Conservation (phyloP, 2,888 invertebrate species). For the Nomada fucata region DNA sequence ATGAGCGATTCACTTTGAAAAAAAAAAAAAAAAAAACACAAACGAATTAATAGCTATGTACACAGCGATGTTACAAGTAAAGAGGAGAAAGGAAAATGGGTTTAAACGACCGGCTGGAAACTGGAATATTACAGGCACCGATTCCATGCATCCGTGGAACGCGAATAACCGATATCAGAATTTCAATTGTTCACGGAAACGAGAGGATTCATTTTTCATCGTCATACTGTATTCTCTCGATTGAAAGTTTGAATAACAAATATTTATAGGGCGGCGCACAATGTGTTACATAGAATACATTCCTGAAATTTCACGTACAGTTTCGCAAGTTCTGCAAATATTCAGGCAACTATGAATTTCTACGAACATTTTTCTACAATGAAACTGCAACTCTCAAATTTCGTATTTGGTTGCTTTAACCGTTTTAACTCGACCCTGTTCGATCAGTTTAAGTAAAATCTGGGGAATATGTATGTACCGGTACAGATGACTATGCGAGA, state of each 20-base stretch:
- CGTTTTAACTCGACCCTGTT: too few relatives aligned
- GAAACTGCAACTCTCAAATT: too few relatives aligned
- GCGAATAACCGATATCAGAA: background rate
- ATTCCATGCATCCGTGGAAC: background rate
- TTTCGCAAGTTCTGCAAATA: too few relatives aligned
- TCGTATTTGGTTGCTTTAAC: too few relatives aligned
- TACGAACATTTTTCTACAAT: too few relatives aligned
- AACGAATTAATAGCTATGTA: background rate
- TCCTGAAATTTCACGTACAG: too few relatives aligned
- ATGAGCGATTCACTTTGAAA: conserved; percentile 32
- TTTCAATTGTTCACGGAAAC: background rate
- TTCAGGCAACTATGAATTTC: too few relatives aligned
- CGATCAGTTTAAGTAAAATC: too few relatives aligned
- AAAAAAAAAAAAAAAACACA: conserved; percentile 34
- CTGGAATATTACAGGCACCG: conserved; percentile 14
- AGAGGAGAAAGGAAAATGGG: background rate
- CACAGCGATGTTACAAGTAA: conserved; percentile 18
- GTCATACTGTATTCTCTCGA: background rate
- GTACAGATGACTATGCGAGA: too few relatives aligned
- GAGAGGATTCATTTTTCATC: background rate
- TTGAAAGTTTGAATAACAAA: background rate
- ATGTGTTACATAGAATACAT: too few relatives aligned
- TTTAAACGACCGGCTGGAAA: conserved; percentile 3
- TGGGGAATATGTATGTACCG: too few relatives aligned
- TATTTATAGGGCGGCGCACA: background rate